Evolutionary conservation across 2,797 vertebrate genomes (phyloP).

Genomic region (Melanotaenia trifasciata): DNA sequence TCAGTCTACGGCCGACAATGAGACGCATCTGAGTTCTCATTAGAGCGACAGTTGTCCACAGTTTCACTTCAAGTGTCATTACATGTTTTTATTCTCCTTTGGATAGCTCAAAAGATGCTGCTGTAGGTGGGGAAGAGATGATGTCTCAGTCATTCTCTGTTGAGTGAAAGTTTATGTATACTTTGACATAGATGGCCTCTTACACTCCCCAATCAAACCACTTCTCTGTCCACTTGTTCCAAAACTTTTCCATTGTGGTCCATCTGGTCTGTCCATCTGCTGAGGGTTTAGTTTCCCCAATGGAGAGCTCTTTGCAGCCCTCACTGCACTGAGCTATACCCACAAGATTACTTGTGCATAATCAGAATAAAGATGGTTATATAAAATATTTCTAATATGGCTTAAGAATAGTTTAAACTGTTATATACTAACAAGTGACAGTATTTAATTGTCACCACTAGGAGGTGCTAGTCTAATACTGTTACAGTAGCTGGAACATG

Average conservation of each 20-base stretch:
- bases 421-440: neutral
- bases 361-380: neutral
- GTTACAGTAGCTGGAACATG: neutral
- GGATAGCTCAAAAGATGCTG: neutral
- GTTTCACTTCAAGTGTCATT: neutral
- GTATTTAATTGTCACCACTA: conserved; percentile 42
- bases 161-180: no score
- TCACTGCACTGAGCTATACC: neutral
- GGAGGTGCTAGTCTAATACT: conserved; percentile 43
- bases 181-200: no score
- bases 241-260: neutral
- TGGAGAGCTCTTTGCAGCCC: no score
- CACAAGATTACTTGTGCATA: neutral
- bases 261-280: no score
- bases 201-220: neutral
- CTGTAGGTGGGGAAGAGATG: neutral
- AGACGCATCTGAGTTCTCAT: neutral
- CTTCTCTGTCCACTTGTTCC: neutral
- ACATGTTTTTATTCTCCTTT: no score
- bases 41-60: neutral
- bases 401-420: neutral
- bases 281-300: no score
- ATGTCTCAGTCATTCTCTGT: no score
- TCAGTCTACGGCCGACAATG: no score
- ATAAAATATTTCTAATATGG: neutral